phyloP scores from a whole-genome alignment of 2,113 vertebrate species.

The Mola mola region DNA sequence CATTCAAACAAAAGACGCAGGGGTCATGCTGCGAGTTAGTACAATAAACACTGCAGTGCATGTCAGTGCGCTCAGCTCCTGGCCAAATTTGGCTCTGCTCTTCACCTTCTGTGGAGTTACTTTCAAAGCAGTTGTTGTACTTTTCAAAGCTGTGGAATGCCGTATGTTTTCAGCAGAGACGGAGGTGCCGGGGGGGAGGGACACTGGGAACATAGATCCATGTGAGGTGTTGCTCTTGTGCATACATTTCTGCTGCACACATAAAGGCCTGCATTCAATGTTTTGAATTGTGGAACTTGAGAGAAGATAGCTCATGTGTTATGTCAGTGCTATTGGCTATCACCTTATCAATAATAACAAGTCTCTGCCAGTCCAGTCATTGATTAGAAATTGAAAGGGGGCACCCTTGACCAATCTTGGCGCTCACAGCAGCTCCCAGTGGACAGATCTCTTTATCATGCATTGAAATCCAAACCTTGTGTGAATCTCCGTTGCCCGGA shows the following conservation, averaged over 20 bases:
- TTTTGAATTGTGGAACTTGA: slow-evolving; percentile 6
- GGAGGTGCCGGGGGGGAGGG: not conserved
- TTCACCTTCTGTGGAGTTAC: not conserved
- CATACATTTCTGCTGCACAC: slow-evolving; percentile 8
- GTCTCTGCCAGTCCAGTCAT: slow-evolving; percentile 21
- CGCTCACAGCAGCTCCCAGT: slow-evolving; percentile 23
- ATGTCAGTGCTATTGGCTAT: slow-evolving; percentile 26
- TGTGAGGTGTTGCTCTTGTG: not conserved
- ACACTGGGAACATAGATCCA: not conserved
- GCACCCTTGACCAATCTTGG: slow-evolving; percentile 42
- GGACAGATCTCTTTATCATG: slow-evolving; percentile 33
- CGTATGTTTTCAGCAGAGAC: not conserved
- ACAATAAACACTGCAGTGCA: slow-evolving; percentile 40
- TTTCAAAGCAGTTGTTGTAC: slow-evolving; percentile 22
- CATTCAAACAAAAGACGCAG: slow-evolving; percentile 51
- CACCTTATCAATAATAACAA: not conserved
- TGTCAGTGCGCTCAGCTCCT: slow-evolving; percentile 2
- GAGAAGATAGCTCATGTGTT: slow-evolving; percentile 27
- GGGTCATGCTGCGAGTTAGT: slow-evolving; percentile 32
- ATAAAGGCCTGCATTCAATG: slow-evolving; percentile 47
- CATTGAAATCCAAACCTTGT: slow-evolving; percentile 73
- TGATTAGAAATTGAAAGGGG: slow-evolving; percentile 56
- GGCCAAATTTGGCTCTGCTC: slow-evolving; percentile 66
- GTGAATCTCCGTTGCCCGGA: slow-evolving; percentile 44
- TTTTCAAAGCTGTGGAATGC: slow-evolving; percentile 23